Conservation (phyloP, 2,113 vertebrate species). For the Grus americana region DNA sequence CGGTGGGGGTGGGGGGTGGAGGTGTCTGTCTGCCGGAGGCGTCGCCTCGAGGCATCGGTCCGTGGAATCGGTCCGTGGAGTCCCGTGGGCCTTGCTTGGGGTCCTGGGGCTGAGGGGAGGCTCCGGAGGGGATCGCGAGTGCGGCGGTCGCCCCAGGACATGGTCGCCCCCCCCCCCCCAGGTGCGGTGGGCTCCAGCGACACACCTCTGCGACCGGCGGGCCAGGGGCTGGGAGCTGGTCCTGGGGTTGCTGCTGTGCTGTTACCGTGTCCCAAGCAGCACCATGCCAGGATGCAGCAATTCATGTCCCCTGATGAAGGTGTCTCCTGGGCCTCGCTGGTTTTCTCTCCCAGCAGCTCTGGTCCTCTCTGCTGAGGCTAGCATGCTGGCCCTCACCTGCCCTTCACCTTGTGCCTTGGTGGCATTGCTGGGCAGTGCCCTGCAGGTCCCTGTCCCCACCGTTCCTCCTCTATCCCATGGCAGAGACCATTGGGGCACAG, state of each 20-base stretch:
- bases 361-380: not conserved
- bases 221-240: not conserved
- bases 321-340: fast-evolving
- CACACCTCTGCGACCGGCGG: fast-evolving
- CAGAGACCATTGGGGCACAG: fast-evolving
- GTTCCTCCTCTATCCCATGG: not conserved
- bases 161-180: too few species aligned
- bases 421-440: not conserved
- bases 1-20: too few species aligned
- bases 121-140: not conserved
- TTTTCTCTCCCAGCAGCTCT: not conserved
- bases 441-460: fast-evolving
- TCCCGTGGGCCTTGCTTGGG: not conserved
- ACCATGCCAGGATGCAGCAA: fast-evolving
- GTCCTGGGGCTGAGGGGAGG: not conserved
- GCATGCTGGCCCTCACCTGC: fast-evolving
- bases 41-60: too few species aligned
- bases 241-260: not conserved
- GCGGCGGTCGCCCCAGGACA: not conserved
- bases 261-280: not conserved
- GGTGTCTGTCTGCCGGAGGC: too few species aligned
- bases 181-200: not conserved
- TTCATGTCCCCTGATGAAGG: not conserved
- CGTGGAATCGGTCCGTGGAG: not conserved
- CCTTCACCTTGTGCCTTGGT: not conserved